Evolutionary conservation across 1,140 invertebrate species (phyloP).

Genomic region (Elymnias hypermnestra): DNA sequence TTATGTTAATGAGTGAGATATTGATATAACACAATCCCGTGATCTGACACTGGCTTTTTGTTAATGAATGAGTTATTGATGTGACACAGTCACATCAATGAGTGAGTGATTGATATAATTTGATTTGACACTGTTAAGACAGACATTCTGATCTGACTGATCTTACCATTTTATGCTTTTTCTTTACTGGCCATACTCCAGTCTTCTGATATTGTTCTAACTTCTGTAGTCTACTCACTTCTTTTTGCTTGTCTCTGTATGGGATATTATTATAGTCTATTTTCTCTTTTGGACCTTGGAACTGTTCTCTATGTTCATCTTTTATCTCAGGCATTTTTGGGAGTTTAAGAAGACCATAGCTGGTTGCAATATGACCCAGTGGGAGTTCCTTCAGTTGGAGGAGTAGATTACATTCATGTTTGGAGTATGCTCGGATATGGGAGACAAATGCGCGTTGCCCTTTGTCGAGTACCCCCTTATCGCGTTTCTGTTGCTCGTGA

Average conservation of each 20-base stretch:
- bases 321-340: slow-evolving; percentile 97
- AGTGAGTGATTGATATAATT: too few species aligned
- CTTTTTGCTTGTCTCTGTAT: slow-evolving; percentile 89
- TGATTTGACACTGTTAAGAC: too few species aligned
- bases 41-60: too few species aligned
- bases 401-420: slow-evolving; percentile 96
- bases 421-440: slow-evolving; percentile 94
- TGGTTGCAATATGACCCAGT: slow-evolving; percentile 88
- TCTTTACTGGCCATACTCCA: slow-evolving; percentile 85
- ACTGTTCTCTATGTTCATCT: slow-evolving; percentile 80
- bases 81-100: too few species aligned
- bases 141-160: not conserved
- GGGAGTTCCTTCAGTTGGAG: slow-evolving; percentile 93
- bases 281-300: slow-evolving; percentile 77
- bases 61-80: too few species aligned
- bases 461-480: slow-evolving; percentile 90
- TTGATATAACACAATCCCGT: too few species aligned
- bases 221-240: slow-evolving; percentile 84
- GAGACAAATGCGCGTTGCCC: slow-evolving; percentile 96
- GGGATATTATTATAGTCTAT: slow-evolving; percentile 87
- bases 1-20: too few species aligned
- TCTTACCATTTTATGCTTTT: slow-evolving; percentile 77
- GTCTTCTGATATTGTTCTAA: slow-evolving; percentile 83
- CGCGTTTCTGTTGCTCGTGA: slow-evolving; percentile 79
- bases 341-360: slow-evolving; percentile 92